A percentile compares a stretch with the other conserved stretches of the same genome.
phyloP scores from a whole-genome alignment of 2,797 vertebrate genomes.

The Cyclura pinguis region DNA sequence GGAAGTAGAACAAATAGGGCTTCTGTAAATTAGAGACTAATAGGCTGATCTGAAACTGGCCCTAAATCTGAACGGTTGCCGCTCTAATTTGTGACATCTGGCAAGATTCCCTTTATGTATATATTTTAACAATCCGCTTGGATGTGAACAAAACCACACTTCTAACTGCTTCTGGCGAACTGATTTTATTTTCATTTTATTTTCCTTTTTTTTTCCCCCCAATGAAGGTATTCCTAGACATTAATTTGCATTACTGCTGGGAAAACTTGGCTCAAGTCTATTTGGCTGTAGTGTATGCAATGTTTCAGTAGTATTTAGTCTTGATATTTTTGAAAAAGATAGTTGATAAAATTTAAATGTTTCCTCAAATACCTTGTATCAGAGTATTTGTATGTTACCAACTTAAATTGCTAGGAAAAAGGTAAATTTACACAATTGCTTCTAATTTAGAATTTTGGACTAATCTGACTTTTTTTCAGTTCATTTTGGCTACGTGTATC shows the following conservation, averaged over 20 bases:
- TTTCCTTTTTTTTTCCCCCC: constrained; percentile 67
- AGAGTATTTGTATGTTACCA: constrained; percentile 95
- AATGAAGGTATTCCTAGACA: constrained; percentile 86
- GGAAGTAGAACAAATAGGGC: constrained; percentile 94
- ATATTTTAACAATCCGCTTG: constrained; percentile 98
- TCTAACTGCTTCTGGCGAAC: constrained; percentile 94
- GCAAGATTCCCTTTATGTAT: constrained; percentile 94
- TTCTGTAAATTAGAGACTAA: constrained; percentile 92
- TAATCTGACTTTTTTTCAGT: constrained; percentile 92
- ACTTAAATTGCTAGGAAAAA: constrained; percentile 89
- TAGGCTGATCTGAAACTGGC: constrained; percentile 90
- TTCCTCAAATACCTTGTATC: constrained; percentile 91
- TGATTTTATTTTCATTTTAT: constrained; percentile 88
- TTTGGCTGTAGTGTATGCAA: constrained; percentile 92
- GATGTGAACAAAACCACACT: constrained; percentile 92
- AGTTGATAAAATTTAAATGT: constrained; percentile 87
- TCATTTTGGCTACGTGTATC: constrained; percentile 98
- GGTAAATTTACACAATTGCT: constrained; percentile 88
- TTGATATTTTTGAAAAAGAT: constrained; percentile 90
- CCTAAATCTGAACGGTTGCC: constrained; percentile 90
- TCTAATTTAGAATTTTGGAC: constrained; percentile 88
- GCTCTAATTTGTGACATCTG: constrained; percentile 94
- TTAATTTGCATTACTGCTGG: constrained; percentile 88
- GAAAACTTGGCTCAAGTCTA: constrained; percentile 86
- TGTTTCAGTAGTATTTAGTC: constrained; percentile 91